phyloP scores from a whole-genome alignment of 2,113 vertebrate genomes.

The Potamarius usumacintae region DNA sequence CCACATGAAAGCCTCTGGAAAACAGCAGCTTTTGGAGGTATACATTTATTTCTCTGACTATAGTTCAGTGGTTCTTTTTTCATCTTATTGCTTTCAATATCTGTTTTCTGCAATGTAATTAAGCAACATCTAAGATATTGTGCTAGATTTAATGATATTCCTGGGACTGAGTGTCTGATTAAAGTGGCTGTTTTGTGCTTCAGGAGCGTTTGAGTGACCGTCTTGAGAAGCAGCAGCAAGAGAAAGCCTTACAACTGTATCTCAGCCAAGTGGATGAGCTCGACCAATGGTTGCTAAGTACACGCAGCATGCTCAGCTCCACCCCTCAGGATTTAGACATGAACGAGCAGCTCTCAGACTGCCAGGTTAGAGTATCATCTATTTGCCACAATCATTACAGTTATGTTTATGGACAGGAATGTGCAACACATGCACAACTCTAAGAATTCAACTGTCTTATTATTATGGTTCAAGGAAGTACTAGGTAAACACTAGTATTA shows the following conservation, averaged over 20 bases:
- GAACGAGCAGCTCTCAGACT: constrained; percentile 91
- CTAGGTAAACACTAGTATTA: constrained; percentile 66
- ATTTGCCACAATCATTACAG: not conserved
- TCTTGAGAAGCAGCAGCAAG: constrained; percentile 90
- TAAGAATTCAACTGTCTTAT: not conserved
- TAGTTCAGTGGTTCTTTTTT: not conserved
- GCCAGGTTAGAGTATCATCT: constrained; percentile 79
- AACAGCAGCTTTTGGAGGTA: constrained; percentile 91
- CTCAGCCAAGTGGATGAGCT: constrained; percentile 89
- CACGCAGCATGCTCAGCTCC: constrained; percentile 79
- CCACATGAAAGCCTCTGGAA: constrained; percentile 92
- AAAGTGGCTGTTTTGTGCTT: constrained; percentile 17
- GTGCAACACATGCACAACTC: not conserved
- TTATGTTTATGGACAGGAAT: not conserved
- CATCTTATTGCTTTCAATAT: not conserved
- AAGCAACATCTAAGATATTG: not conserved
- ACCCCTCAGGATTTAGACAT: constrained; percentile 84
- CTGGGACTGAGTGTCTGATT: not conserved
- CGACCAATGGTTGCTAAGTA: constrained; percentile 88
- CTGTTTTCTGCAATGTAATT: not conserved
- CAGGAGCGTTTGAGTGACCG: constrained; percentile 92
- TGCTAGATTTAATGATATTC: not conserved
- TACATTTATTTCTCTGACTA: not conserved
- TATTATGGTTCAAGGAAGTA: constrained; percentile 21
- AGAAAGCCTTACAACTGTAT: constrained; percentile 88